These are phyloP conservation scores for Sphyrna mokarran DNA, from an alignment of 2,113 vertebrate species.

Conservation along the genomic window DNA sequence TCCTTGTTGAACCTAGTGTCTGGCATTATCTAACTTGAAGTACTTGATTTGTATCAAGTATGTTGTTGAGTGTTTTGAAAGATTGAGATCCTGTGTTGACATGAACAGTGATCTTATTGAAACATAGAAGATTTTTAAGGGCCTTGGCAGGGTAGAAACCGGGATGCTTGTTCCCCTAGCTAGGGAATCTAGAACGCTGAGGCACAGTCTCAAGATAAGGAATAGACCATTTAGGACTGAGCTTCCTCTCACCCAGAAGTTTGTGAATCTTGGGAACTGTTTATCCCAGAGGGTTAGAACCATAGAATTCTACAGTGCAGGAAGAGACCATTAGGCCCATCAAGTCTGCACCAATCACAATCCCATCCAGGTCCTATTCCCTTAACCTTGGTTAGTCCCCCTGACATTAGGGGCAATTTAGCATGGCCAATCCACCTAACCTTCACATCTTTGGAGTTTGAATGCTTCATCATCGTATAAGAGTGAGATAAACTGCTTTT, in stretches of 20 bases:
- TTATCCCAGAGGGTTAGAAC: not conserved
- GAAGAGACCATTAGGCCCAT: no score
- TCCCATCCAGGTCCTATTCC: no score
- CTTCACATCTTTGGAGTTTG: not conserved
- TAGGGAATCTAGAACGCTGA: not conserved
- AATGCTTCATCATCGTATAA: not conserved
- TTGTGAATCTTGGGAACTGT: not conserved
- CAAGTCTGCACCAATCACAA: no score
- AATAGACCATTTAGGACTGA: not conserved
- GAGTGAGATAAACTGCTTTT: not conserved
- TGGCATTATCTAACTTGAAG: not conserved
- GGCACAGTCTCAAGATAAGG: not conserved
- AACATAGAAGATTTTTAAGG: not conserved
- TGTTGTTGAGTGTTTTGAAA: not conserved
- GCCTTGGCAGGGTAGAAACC: not conserved
- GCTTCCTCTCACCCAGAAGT: not conserved
- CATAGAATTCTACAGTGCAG: no score
- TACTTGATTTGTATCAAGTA: not conserved
- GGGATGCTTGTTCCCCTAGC: not conserved
- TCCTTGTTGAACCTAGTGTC: no score
- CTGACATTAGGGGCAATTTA: no score
- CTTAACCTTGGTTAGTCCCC: no score
- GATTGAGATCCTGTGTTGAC: not conserved
- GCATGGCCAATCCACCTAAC: no score
- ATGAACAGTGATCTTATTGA: not conserved